Base-by-base conservation (phyloP, 2,888 invertebrate species). In the Macaria notata region DNA sequence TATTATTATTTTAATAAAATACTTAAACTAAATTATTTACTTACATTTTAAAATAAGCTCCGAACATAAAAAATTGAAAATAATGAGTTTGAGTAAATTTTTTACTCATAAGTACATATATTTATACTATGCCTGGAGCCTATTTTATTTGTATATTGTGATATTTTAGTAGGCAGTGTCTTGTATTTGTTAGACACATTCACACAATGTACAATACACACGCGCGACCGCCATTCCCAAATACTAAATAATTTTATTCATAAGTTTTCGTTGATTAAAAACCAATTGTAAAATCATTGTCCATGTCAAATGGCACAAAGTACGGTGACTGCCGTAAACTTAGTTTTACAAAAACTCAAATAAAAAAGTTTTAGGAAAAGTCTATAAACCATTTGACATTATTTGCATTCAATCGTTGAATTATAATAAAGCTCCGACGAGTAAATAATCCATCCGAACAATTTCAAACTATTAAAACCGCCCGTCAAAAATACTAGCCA, bases 151-250 rank as follows among this genome's bases (percentile, higher is more conserved):
- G 19, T 19, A 19, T 53, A 46, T 55, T 62, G 61, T 67, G 56
- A 61, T 65, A 33, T 57, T 48, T 59, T 48, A 49, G 55, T 60
- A 42, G 63, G 61, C 63, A 64, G 63, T 63, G 59, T 59, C 54
- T 45, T 45, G 46, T 30, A 43, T 53, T 60, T 49, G 56, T 56
- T 60, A 60, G 59, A 60, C 60, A 60, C 56, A 56, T 52, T 60
- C 49, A 56, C 49, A 56, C 56, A 51, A 51, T 33, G 38, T 49
- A 53, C 60, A 60, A 51, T 46, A 52, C 46, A 55, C 31, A 55
- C 55, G 51, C 45, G 41, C 51, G 59, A 45, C 54, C 59, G 36
- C 59, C 59, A 55, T 54, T 42, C 33, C 49, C 36, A 56, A 45
- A 49, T 38, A 9, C 33, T 19, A 44, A 31, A 45, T 19, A 43